phyloP scores from a whole-genome alignment of 1,140 invertebrate genomes.

The Solen grandis region DNA sequence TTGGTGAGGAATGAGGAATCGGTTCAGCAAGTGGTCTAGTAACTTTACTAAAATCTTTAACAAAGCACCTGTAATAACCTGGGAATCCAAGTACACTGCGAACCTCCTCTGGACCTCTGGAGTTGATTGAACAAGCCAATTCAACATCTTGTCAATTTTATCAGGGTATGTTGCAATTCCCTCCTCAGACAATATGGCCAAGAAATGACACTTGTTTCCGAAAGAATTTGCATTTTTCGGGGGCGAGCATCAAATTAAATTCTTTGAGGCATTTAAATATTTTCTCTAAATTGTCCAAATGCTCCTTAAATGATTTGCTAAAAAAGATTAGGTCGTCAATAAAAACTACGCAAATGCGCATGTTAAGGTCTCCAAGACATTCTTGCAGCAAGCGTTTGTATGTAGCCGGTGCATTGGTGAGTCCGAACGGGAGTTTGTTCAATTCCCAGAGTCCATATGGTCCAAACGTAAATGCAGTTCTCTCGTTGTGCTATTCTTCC shows the following conservation, averaged over 20 bases:
- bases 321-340: background rate
- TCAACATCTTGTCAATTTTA: conserved; percentile 9
- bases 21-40: too few relatives aligned
- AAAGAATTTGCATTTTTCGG: background rate
- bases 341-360: background rate
- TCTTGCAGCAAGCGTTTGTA: background rate
- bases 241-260: background rate
- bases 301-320: too few relatives aligned
- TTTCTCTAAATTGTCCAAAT: background rate
- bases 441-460: background rate
- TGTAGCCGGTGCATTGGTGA: background rate
- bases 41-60: background rate
- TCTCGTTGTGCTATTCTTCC: background rate
- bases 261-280: background rate
- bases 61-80: background rate
- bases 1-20: background rate
- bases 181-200: background rate
- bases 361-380: background rate
- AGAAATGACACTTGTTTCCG: background rate
- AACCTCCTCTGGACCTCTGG: conserved; percentile 10
- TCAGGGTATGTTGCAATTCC: background rate
- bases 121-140: background rate
- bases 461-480: background rate
- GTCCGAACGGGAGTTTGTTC: background rate
- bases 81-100: background rate